Base-by-base conservation (phyloP, 2,797 vertebrate species). In the Catharus ustulatus region DNA sequence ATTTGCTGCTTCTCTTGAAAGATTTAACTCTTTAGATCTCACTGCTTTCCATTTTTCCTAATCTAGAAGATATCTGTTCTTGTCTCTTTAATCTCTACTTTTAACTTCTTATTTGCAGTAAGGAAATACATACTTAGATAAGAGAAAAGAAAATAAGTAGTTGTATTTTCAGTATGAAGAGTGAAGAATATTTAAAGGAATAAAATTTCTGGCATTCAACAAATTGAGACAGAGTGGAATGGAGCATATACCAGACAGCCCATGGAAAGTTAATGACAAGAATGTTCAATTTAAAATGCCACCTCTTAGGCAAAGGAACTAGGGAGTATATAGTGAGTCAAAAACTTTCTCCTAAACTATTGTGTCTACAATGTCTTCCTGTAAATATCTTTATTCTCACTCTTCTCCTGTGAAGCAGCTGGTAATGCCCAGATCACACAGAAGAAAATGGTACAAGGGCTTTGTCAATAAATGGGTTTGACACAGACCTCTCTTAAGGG, bases 1-100 rank as follows among this genome's bases (percentile, higher is more conserved):
- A 96, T 96, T 92, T 96, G 76, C 69, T 95, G 27, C 67, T 96
- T 90, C 61, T 66, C 24, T 85, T 77, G 38, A 93, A 91, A 94
- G 52, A 13, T 94, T 97, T 97, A 96, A 95, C 84, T 89, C 66
- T 61, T 96, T 90, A 73, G 40, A 51, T 88, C 20, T 77, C 74
- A 22, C 24, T 52, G 10, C 7, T 81, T 95, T 91, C 48, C 30
- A 10, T 38, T 91, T 74, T 6, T 5, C 10, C 61, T 32, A 51
- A 48, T 64, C 36, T 45, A 9, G 26, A 15, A 43, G 29, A 62
- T 61, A 11, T 55, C 22, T 87, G 11, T 59, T 89, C 20, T 79
- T 43, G 24, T 87, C 49, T 52, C 8, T 17, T 66, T 38, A 69
- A 42, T 45, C 21, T 71, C 27, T 71, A 20, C 23, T 89, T 80